Evolutionary conservation across 2,113 vertebrate genomes (phyloP).

Genomic region (Henicopernis longicauda): DNA sequence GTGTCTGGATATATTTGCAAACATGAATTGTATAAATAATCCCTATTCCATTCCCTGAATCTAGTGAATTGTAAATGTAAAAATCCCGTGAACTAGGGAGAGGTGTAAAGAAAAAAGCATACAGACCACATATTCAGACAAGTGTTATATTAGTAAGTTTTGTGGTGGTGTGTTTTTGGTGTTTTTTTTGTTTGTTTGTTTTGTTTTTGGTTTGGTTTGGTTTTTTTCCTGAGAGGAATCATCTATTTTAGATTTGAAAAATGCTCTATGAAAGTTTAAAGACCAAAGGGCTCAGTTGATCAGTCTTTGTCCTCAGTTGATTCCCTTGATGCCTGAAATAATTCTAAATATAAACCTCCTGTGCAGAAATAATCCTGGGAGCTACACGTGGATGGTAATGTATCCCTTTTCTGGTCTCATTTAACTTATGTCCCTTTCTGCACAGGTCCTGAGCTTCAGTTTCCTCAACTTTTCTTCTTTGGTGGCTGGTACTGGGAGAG

Average conservation of each 20-base stretch:
- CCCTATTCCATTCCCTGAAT: background rate
- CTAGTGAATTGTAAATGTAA: background rate
- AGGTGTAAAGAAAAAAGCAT: background rate
- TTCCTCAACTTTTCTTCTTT: background rate
- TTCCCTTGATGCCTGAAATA: background rate
- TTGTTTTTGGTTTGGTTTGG: too few species aligned
- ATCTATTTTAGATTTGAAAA: background rate
- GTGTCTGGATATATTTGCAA: background rate
- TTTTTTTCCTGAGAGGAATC: background rate
- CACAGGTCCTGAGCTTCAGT: background rate
- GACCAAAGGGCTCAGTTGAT: background rate
- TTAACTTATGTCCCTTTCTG: background rate
- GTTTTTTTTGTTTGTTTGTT: too few species aligned
- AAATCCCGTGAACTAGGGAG: background rate
- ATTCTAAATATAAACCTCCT: slow-evolving; percentile 5
- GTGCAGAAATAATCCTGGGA: background rate
- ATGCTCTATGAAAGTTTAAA: background rate
- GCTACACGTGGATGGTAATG: background rate
- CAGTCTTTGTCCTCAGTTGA: background rate
- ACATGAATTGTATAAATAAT: too few species aligned
- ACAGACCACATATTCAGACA: background rate
- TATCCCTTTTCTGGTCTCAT: background rate
- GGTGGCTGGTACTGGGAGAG: background rate
- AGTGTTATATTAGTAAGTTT: background rate
- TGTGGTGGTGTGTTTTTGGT: too few species aligned